These are phyloP conservation scores for Scaptodrosophila latifasciaeformis DNA, from an alignment of 2,888 invertebrate genomes.

Conservation along the genomic window DNA sequence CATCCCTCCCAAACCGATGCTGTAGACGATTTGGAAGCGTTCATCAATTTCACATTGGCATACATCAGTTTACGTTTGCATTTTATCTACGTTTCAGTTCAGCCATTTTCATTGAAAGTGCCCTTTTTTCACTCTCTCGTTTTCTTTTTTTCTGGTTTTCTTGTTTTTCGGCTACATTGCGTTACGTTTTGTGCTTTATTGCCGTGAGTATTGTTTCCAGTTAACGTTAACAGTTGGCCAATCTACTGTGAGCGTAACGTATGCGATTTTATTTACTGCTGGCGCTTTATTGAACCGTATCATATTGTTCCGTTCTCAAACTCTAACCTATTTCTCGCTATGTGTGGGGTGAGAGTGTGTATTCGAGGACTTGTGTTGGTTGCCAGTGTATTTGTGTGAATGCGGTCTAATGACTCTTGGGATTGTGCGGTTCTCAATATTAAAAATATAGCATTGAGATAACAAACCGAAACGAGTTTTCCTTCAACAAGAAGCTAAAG, in stretches of 20 bases:
- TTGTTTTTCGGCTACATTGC: constrained; percentile 20
- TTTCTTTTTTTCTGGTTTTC: constrained; percentile 3
- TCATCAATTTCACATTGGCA: constrained; percentile 38
- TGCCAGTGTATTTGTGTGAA: neutral
- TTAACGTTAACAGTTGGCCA: constrained; percentile 31
- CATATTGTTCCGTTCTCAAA: constrained; percentile 47
- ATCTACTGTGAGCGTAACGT: constrained; percentile 45
- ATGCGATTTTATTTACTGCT: constrained; percentile 46
- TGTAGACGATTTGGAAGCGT: constrained; percentile 14
- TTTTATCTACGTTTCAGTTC: neutral
- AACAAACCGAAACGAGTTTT: too few relatives aligned
- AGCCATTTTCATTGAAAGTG: too few relatives aligned
- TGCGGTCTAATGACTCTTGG: constrained; percentile 10
- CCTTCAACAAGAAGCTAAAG: too few relatives aligned
- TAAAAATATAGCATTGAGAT: neutral
- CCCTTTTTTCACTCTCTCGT: neutral
- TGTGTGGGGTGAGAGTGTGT: too few relatives aligned
- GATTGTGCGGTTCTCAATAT: constrained; percentile 32
- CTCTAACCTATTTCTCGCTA: too few relatives aligned
- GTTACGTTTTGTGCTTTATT: constrained; percentile 35
- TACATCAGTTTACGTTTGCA: constrained; percentile 33
- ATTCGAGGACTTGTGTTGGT: too few relatives aligned
- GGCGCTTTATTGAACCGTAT: constrained; percentile 40
- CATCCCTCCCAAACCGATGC: too few relatives aligned
- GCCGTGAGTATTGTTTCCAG: constrained; percentile 46